Base-by-base conservation (phyloP, 2,797 vertebrate species). In the Cossypha dichroa region DNA sequence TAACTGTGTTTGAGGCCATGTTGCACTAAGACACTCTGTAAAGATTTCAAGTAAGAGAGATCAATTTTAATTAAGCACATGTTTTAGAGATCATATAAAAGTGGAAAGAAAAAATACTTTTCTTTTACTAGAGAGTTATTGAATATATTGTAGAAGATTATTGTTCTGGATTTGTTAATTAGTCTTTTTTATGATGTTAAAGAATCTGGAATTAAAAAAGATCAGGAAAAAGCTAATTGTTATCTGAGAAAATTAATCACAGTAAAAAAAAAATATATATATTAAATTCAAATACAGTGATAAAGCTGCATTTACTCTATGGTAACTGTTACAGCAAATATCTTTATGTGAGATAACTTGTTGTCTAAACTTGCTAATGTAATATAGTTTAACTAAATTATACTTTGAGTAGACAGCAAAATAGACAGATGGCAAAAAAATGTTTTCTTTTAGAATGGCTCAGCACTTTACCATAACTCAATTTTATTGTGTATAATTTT, bases 41-140 rank as follows among this genome's bases (percentile, higher is more conserved):
- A 97, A 97, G 86, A 96, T 94, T 96, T 96, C 96, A 96, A 96
- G 96, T 95, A 93, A 60, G 91, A 85, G 85, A 97, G 94, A 97
- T 97, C 92, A 97, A 95, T 95, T 97, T 97, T 96, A 98, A 97
- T 97, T 97, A 97, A 97, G 93, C 86, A 88, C 62, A 90, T 94
- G 90, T 94, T 94, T 95, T 97, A 94, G 94, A 93, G 94, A 96
- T 96, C 82, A 95, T 96, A 92, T 76, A 93, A 85, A 97, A 93
- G 68, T 85, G 51, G 60, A 96, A 93, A 91, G 85, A 95, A 93
- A 93, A 91, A 93, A 66, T 49, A 62, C 33, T n/a, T 46, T 69
- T 33, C 43, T 85, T 96, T 97, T 78, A 78, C 51, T 76, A 94
- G 59, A 79, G 85, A 48, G 46, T 96, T 97, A 86, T 96, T 97